phyloP scores from a whole-genome alignment of 2,113 vertebrate species.

The Crocuta crocuta region DNA sequence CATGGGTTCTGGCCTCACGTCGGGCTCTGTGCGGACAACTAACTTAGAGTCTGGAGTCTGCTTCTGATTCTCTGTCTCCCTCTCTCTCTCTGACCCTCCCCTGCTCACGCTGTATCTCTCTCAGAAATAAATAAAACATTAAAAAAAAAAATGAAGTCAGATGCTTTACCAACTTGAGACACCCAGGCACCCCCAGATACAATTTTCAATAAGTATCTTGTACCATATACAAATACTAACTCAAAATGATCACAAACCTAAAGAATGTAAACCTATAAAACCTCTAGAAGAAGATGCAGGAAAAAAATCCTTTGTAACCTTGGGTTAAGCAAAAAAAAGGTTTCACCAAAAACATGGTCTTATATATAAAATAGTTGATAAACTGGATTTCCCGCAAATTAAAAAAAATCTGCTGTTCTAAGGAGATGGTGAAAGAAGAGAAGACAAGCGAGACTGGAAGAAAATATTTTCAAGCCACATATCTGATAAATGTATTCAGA shows the following conservation, averaged over 20 bases:
- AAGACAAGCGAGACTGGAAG: not conserved
- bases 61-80: no score
- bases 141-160: no score
- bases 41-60: no score
- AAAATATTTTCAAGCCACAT: not conserved
- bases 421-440: not conserved
- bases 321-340: not conserved
- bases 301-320: not conserved
- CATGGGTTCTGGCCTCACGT: no score
- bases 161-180: no score
- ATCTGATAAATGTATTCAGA: not conserved
- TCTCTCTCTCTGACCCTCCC: no score
- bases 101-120: no score
- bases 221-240: no score
- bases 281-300: not conserved
- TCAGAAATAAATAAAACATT: no score
- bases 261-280: not conserved
- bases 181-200: no score
- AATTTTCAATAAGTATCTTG: not conserved
- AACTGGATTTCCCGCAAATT: not conserved
- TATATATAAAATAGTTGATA: not conserved
- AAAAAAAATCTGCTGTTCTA: not conserved
- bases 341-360: not conserved
- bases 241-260: no score
- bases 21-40: no score